phyloP scores from a whole-genome alignment of 2,113 vertebrate genomes.

The Amblyopsis rosae region DNA sequence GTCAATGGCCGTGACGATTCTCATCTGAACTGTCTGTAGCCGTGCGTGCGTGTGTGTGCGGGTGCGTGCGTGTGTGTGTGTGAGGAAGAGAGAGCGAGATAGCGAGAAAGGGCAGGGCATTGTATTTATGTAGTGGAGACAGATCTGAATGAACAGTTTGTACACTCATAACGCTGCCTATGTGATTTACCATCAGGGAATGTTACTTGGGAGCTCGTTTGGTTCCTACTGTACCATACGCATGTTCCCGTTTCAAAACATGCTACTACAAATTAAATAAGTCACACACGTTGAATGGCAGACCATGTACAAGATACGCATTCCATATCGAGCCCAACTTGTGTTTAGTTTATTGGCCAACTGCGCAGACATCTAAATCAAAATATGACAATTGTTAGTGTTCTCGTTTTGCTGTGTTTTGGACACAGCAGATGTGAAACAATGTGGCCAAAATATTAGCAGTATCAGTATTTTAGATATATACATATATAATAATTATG shows the following conservation, averaged over 20 bases:
- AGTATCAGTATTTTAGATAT: neutral
- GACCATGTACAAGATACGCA: constrained; percentile 18
- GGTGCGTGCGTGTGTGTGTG: neutral
- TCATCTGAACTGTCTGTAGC: constrained; percentile 75
- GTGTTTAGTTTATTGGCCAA: constrained; percentile 79
- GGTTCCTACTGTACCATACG: neutral
- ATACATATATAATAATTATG: neutral
- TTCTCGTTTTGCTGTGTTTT: constrained; percentile 60
- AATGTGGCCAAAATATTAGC: neutral
- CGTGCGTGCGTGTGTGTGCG: constrained; percentile 3
- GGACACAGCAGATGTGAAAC: constrained; percentile 52
- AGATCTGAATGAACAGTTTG: constrained; percentile 21
- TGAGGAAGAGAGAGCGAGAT: neutral
- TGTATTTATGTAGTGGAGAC: constrained; percentile 20
- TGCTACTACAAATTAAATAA: constrained; percentile 8
- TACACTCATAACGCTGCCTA: constrained; percentile 26
- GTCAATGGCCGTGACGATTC: constrained; percentile 76
- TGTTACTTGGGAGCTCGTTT: neutral
- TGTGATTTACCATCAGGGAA: constrained; percentile 42
- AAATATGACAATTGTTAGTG: constrained; percentile 50
- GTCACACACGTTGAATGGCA: constrained; percentile 17
- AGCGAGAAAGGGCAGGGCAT: neutral
- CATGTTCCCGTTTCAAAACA: constrained; percentile 11
- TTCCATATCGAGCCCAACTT: constrained; percentile 12
- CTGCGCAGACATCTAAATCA: constrained; percentile 60